Percentiles rank a stretch among this genome's conserved stretches.
phyloP scores from a whole-genome alignment of 2,797 vertebrate species.

The Threskiornis aethiopicus region DNA sequence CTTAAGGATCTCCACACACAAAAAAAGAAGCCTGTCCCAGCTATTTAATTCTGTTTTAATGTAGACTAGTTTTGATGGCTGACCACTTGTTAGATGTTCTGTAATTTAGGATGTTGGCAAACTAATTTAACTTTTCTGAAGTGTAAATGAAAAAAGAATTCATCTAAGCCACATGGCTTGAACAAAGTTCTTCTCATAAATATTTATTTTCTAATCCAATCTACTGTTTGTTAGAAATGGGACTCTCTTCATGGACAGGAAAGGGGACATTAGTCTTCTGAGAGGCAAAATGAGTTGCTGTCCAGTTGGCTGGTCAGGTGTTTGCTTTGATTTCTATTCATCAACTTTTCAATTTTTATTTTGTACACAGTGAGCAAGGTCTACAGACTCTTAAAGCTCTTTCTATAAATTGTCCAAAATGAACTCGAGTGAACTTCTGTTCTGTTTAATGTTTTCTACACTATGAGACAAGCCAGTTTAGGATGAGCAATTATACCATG shows the following conservation, averaged over 20 bases:
- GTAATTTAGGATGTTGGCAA: background rate
- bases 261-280: background rate
- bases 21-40: background rate
- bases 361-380: background rate
- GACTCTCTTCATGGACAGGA: background rate
- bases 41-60: background rate
- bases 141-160: background rate
- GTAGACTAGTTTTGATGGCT: background rate
- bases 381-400: background rate
- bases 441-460: background rate
- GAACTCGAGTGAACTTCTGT: background rate
- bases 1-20: background rate
- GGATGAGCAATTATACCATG: background rate
- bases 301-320: background rate
- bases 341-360: background rate
- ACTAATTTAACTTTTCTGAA: background rate
- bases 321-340: background rate
- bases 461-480: background rate
- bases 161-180: background rate
- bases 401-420: background rate
- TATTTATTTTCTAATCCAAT: background rate
- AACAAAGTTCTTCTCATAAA: background rate
- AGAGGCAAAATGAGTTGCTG: background rate
- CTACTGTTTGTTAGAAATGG: background rate
- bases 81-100: background rate